These are phyloP conservation scores for Eunapius fragilis DNA, from an alignment of 37 sponge, comb jelly and placozoan genomes.

Conservation along the genomic window DNA sequence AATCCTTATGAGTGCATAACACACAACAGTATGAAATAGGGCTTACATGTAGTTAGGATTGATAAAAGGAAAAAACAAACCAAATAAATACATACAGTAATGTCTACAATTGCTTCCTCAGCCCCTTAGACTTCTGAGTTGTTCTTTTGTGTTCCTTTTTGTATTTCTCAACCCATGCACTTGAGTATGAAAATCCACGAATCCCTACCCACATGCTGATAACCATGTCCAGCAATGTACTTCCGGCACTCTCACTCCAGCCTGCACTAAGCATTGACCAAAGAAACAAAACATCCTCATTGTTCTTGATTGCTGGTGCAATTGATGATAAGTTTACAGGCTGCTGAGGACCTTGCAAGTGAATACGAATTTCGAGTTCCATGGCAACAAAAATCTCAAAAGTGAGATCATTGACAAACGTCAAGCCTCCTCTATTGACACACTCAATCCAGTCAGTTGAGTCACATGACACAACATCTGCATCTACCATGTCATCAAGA, in stretches of 20 bases:
- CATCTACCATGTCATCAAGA: neutral
- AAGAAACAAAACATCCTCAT: slow-evolving; percentile 8
- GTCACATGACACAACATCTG: neutral
- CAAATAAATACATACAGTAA: no score
- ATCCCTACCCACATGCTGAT: neutral
- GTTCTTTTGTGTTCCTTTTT: no score
- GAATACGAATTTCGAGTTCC: neutral
- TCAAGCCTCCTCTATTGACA: neutral
- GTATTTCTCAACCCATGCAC: no score
- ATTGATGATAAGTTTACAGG: neutral
- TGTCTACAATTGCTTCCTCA: no score
- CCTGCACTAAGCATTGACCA: slow-evolving; percentile 7
- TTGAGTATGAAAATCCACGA: no score
- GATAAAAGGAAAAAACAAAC: no score
- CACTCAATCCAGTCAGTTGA: neutral
- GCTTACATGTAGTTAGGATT: no score
- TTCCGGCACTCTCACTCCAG: slow-evolving; percentile 1
- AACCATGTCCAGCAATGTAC: neutral
- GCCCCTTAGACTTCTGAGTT: no score
- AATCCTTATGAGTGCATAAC: no score
- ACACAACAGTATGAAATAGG: no score
- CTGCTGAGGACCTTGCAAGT: neutral
- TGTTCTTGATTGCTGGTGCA: neutral
- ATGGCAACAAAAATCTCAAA: neutral
- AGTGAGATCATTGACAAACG: neutral